Percentiles rank a stretch among this genome's conserved stretches.
These are phyloP conservation scores for Takifugu flavidus DNA, from an alignment of 2,113 vertebrate species.

Conservation along the genomic window DNA sequence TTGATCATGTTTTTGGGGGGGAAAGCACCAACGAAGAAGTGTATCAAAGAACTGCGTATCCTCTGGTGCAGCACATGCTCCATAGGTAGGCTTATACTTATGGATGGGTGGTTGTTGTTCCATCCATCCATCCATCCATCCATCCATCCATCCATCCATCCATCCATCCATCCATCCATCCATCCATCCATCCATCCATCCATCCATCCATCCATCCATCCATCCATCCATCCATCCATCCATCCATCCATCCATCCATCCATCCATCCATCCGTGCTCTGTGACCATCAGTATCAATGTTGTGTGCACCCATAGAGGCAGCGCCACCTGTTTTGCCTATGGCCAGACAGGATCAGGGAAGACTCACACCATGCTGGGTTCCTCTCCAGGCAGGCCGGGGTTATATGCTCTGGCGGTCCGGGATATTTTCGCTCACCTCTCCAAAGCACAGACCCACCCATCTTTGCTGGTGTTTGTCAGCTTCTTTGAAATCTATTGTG, in stretches of 20 bases:
- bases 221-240: neutral
- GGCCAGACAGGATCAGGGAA: conserved; percentile 93
- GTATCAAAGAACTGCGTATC: conserved; percentile 84
- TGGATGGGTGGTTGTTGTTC: neutral
- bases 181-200: neutral
- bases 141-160: neutral
- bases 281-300: conserved; percentile 6
- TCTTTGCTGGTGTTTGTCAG: conserved; percentile 80
- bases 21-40: conserved; percentile 84
- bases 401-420: conserved; percentile 84
- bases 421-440: conserved; percentile 85
- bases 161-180: neutral
- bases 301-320: conserved; percentile 74
- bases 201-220: neutral
- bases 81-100: conserved; percentile 74
- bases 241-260: neutral
- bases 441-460: conserved; percentile 26
- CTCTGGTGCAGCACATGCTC: conserved; percentile 90
- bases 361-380: conserved; percentile 93
- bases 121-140: neutral
- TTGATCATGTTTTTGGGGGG: conserved; percentile 91
- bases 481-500: conserved; percentile 94
- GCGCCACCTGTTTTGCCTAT: conserved; percentile 89
- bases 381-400: conserved; percentile 76
- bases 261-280: neutral